phyloP scores from a whole-genome alignment of 2,888 invertebrate genomes.

The Eupithecia subfuscata region DNA sequence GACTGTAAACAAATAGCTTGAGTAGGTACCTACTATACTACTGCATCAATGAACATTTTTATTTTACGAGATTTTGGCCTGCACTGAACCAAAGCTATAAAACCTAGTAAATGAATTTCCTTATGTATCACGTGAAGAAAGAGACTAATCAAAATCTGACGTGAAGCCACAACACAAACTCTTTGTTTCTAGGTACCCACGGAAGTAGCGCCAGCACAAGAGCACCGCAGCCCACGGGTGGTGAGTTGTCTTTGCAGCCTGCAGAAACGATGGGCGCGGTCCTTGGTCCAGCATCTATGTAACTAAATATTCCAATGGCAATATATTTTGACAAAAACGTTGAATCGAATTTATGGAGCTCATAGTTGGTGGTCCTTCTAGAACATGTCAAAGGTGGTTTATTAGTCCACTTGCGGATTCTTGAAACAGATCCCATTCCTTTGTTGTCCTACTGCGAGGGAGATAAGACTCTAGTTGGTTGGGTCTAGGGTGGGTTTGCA shows the following conservation, averaged over 20 bases:
- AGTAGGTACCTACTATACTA: background rate
- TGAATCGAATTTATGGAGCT: background rate
- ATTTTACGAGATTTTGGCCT: background rate
- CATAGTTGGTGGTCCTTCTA: constrained; percentile 10
- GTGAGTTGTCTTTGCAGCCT: background rate
- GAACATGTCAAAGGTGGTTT: constrained; percentile 10
- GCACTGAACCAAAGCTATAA: background rate
- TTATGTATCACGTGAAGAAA: background rate
- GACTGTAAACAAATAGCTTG: background rate
- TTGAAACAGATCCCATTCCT: constrained; percentile 17
- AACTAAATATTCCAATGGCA: background rate
- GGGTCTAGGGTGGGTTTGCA: background rate
- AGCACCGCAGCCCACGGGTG: no score
- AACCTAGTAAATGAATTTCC: background rate
- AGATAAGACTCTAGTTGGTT: background rate
- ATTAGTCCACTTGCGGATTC: background rate
- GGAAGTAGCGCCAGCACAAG: background rate
- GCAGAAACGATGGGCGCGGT: background rate
- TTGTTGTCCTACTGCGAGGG: constrained; percentile 7
- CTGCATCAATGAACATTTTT: constrained; percentile 3
- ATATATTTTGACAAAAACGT: background rate
- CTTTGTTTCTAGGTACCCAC: background rate
- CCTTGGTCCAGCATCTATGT: background rate
- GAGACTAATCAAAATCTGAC: background rate
- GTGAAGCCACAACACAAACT: background rate